Base-by-base conservation (phyloP, 2,888 invertebrate species). In the Drosophila phalerata region DNA sequence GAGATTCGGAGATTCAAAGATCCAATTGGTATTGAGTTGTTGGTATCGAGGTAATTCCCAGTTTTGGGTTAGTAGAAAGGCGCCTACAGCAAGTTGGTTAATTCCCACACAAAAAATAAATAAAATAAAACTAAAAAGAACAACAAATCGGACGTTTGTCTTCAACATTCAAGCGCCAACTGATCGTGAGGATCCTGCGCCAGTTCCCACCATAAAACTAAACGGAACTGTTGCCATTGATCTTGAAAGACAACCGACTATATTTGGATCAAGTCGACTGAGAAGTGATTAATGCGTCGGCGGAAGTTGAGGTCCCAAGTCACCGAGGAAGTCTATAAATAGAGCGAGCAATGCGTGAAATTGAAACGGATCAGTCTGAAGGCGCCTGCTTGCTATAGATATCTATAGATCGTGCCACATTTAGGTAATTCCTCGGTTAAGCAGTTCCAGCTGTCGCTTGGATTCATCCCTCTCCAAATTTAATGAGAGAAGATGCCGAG, bases 151-250 rank as follows among this genome's bases (percentile, higher is more conserved):
- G 61, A 43, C 45, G 34, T 51, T 60, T 37, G 43, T 52, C 57
- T 28, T 15, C 63, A 40, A 40, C 52, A 15, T 22, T 17, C 49
- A 15, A 42, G 62, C 49, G 51, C 34, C 58, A 60, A 75, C 73
- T 73, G 48, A 60, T 56, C 42, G n/a, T 8, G 52, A 62, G 37
- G 9, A 51, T 34, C 15, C 60, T 34, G 45, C 13, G 43, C 17
- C 42, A 34, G 28, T 17, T 17, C 38, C 47, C 22, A 37, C 11
- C 13, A 30, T 17, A n/a, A 10, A 40, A 45, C 58, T 13, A 25
- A 51, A 52, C 57, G 55, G 38, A 73, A 69, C 72, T 32, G 40
- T 58, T 69, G 75, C 55, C 73, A 69, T 75, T 73, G 73, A 75
- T 75, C 76, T 75, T 69, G 75, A 69, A 69, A 43, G 49, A 13